Evolutionary conservation across 2,113 vertebrate species (phyloP).

Genomic region (Martes martes): DNA sequence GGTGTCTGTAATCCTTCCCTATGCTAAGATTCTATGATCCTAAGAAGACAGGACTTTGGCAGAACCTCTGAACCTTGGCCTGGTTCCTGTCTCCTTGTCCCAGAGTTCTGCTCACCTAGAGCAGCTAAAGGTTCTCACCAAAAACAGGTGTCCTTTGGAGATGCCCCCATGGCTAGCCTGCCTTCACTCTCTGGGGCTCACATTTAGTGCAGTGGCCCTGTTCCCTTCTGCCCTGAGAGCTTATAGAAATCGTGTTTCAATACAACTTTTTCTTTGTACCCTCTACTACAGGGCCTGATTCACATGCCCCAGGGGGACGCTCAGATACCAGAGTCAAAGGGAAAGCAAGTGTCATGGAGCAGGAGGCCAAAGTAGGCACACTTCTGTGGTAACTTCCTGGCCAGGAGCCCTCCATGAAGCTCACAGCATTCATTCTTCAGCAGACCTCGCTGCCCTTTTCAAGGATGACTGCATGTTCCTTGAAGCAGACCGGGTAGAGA

Average conservation of each 20-base stretch:
- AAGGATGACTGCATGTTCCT: not conserved
- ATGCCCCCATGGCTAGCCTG: not conserved
- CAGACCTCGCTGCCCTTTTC: not conserved
- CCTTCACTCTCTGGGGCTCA: not conserved
- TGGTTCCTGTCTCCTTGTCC: not conserved
- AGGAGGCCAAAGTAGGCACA: not conserved
- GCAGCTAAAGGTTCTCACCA: not conserved
- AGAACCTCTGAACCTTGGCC: not conserved
- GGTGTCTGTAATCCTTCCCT: not conserved
- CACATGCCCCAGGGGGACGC: not conserved
- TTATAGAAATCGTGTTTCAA: not conserved
- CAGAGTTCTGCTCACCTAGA: not conserved
- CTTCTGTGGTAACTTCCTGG: not conserved
- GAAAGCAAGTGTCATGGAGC: not conserved
- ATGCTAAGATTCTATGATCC: not conserved
- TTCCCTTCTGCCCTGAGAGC: not conserved
- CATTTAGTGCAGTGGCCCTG: not conserved
- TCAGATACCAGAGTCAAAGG: not conserved
- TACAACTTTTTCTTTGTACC: not conserved
- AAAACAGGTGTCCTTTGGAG: not conserved
- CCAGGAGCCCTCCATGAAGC: not conserved
- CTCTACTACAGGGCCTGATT: not conserved
- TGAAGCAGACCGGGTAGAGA: not conserved
- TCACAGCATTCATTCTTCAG: not conserved
- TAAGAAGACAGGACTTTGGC: not conserved